Conservation (phyloP, 2,888 invertebrate genomes). For the Temnothorax ravouxi region DNA sequence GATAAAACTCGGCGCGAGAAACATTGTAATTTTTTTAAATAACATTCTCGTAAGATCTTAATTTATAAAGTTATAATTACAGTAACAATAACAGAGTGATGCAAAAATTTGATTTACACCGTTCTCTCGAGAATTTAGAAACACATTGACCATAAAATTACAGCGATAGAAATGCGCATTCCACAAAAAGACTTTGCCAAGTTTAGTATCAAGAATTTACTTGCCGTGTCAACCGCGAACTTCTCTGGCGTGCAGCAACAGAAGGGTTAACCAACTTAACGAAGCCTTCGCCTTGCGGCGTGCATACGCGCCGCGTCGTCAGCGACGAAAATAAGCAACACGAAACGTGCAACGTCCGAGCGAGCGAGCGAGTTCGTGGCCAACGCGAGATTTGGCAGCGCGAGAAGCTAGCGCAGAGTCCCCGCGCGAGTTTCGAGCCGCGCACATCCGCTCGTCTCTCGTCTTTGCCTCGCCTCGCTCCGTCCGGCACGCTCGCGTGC, state of each 20-base stretch:
- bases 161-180: not conserved
- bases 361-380: constrained; percentile 12
- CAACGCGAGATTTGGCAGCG: constrained; percentile 50
- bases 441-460: not conserved
- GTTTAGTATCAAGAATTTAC: not conserved
- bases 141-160: not conserved
- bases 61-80: not conserved
- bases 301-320: constrained; percentile 44
- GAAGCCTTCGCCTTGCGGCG: constrained; percentile 48
- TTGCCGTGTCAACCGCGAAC: constrained; percentile 11
- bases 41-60: not conserved
- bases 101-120: not conserved
- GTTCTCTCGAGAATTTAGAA: not conserved
- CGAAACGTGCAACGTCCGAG: constrained; percentile 54
- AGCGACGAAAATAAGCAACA: constrained; percentile 56
- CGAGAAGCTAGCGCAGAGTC: constrained; percentile 12
- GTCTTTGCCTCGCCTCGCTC: not conserved
- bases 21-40: not conserved
- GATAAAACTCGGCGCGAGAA: not conserved
- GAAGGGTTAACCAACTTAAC: constrained; percentile 56
- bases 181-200: not conserved
- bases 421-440: constrained; percentile 15
- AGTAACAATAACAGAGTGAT: not conserved
- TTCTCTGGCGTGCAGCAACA: constrained; percentile 3
- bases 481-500: not conserved